Conservation (phyloP, 1,140 invertebrate genomes). For the Triops cancriformis region DNA sequence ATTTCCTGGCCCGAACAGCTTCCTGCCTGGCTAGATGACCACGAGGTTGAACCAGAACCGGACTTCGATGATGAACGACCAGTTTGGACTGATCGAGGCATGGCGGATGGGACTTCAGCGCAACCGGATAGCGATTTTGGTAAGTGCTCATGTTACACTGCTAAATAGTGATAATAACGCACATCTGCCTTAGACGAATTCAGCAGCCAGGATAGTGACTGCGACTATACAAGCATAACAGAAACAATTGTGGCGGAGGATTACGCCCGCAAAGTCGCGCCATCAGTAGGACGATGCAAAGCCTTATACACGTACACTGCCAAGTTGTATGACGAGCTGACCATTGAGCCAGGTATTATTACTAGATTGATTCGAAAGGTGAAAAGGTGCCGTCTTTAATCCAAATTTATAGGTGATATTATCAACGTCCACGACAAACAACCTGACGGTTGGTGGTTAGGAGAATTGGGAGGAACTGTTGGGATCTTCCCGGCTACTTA, state of each 20-base stretch:
- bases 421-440: slow-evolving; percentile 83
- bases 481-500: slow-evolving; percentile 91
- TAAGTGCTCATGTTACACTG: slow-evolving; percentile 35
- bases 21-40: not conserved
- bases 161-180: not conserved
- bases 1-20: not conserved
- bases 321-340: slow-evolving; percentile 78
- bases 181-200: slow-evolving; percentile 54
- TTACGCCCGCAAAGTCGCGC: slow-evolving; percentile 39
- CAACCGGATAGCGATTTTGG: slow-evolving; percentile 69
- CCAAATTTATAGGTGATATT: slow-evolving; percentile 57
- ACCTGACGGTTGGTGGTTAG: slow-evolving; percentile 91
- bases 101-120: slow-evolving; percentile 71
- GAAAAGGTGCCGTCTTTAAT: slow-evolving; percentile 12
- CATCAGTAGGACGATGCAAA: slow-evolving; percentile 56
- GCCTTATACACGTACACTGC: slow-evolving; percentile 81
- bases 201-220: slow-evolving; percentile 55
- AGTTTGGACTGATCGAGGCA: slow-evolving; percentile 63
- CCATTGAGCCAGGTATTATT: slow-evolving; percentile 57
- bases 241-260: slow-evolving; percentile 38
- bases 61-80: slow-evolving; percentile 30
- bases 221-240: slow-evolving; percentile 34
- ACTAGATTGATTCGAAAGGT: not conserved
- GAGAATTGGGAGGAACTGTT: slow-evolving; percentile 69
- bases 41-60: not conserved